These are phyloP conservation scores for Lomographa bimaculata DNA, from an alignment of 2,888 invertebrate species.

Conservation along the genomic window DNA sequence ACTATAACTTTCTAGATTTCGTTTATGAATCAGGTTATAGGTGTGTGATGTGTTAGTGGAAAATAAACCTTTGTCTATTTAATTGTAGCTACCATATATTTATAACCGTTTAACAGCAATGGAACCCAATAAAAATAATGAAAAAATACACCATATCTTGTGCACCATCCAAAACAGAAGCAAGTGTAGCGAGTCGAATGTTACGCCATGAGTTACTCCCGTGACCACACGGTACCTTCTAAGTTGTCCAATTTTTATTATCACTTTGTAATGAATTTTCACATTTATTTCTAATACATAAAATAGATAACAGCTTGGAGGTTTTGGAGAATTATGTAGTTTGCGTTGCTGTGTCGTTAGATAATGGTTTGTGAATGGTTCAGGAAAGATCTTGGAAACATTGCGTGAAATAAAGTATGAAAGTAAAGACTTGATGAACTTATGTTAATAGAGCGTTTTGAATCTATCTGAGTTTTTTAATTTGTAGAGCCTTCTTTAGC, in stretches of 20 bases:
- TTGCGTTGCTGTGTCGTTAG: constrained; percentile 24
- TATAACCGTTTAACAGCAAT: too few species aligned
- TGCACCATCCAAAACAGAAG: constrained; percentile 42
- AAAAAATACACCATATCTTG: constrained; percentile 27
- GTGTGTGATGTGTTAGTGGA: too few species aligned
- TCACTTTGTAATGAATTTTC: constrained; percentile 14
- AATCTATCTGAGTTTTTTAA: too few species aligned
- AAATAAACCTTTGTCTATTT: too few species aligned
- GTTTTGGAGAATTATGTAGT: constrained; percentile 6
- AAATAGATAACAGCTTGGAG: constrained; percentile 12
- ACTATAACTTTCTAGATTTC: too few species aligned
- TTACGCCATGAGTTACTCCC: constrained; percentile 63
- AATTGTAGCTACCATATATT: too few species aligned
- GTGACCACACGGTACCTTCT: constrained; percentile 50
- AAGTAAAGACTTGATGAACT: too few species aligned
- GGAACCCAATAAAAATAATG: constrained; percentile 9
- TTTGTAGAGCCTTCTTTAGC: too few species aligned
- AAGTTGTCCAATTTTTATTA: constrained; percentile 22
- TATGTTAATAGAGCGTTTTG: too few species aligned
- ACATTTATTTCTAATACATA: constrained; percentile 12
- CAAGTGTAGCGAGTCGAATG: constrained; percentile 58
- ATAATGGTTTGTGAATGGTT: constrained; percentile 28
- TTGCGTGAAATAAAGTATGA: too few species aligned
- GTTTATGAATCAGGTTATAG: too few species aligned
- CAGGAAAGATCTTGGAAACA: constrained; percentile 1